These are phyloP conservation scores for Rhogogaster chlorosoma DNA, from an alignment of 2,888 invertebrate genomes.

Conservation along the genomic window DNA sequence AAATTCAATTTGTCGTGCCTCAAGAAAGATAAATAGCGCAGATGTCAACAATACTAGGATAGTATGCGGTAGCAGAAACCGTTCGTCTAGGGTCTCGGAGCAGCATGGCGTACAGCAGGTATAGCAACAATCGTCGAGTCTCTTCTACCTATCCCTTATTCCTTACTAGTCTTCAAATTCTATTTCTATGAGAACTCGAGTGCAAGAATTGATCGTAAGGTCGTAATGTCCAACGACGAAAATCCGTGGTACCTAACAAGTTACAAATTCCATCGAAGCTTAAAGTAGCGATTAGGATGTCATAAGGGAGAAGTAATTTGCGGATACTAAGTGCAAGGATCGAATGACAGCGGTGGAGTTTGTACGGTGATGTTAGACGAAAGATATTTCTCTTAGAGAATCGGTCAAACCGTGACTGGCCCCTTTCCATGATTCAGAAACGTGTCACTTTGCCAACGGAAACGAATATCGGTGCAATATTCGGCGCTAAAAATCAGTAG, in stretches of 20 bases:
- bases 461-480: neutral
- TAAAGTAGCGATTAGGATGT: slow-evolving; percentile 67
- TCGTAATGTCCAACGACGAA: neutral
- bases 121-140: neutral
- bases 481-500: neutral
- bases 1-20: slow-evolving; percentile 65
- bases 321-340: slow-evolving; percentile 74
- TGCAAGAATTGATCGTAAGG: neutral
- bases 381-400: neutral
- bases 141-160: neutral
- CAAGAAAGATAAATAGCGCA: slow-evolving; percentile 72
- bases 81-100: slow-evolving; percentile 7
- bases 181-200: neutral
- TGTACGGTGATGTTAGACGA: slow-evolving; percentile 37
- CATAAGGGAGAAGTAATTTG: slow-evolving; percentile 73
- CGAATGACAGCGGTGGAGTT: slow-evolving; percentile 75
- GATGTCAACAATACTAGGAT: slow-evolving; percentile 72
- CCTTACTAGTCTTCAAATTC: neutral
- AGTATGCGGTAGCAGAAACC: slow-evolving; percentile 58
- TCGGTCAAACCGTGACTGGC: neutral
- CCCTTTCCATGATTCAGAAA: neutral
- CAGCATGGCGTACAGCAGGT: slow-evolving; percentile 37
- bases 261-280: slow-evolving; percentile 13
- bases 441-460: neutral
- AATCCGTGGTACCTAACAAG: neutral